These are phyloP conservation scores for Miichthys miiuy DNA, from an alignment of 2,797 vertebrate species.

Conservation along the genomic window DNA sequence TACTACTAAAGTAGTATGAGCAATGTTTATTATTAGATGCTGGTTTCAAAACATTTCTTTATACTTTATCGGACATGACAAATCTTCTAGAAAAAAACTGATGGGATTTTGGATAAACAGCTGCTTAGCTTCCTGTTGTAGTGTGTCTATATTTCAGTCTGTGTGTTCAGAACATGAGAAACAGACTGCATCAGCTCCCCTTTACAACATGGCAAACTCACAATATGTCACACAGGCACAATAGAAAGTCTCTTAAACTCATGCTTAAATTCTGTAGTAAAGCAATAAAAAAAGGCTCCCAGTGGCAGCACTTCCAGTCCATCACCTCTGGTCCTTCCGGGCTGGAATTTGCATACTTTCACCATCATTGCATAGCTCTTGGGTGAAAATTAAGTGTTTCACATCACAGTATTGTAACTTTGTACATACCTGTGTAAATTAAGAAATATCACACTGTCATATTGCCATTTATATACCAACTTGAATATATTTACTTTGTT, in stretches of 20 bases:
- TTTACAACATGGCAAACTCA: not conserved
- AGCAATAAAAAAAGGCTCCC: not conserved
- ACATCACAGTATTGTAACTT: too few relatives aligned
- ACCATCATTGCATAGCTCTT: not conserved
- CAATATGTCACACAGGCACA: not conserved
- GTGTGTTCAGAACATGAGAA: not conserved
- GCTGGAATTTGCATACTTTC: not conserved
- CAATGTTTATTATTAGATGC: conserved; percentile 4
- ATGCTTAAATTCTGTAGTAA: not conserved
- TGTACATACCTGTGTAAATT: not conserved
- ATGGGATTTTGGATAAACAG: not conserved
- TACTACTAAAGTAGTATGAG: not conserved
- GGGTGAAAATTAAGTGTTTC: not conserved
- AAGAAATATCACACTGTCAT: not conserved
- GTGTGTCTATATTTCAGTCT: conserved; percentile 6
- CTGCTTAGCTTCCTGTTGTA: not conserved
- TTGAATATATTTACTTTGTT: not conserved
- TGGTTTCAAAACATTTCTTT: conserved; percentile 1
- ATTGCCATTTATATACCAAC: not conserved
- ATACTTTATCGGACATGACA: not conserved
- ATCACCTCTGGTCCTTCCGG: too few relatives aligned
- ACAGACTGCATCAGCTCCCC: not conserved
- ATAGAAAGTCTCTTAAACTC: not conserved
- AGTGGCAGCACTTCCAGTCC: not conserved
- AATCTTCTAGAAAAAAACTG: not conserved